Evolutionary conservation across 2,113 vertebrate genomes (phyloP), one percentile per base, ranked within the genome.

Genomic region (Gallinago jamesoni): DNA sequence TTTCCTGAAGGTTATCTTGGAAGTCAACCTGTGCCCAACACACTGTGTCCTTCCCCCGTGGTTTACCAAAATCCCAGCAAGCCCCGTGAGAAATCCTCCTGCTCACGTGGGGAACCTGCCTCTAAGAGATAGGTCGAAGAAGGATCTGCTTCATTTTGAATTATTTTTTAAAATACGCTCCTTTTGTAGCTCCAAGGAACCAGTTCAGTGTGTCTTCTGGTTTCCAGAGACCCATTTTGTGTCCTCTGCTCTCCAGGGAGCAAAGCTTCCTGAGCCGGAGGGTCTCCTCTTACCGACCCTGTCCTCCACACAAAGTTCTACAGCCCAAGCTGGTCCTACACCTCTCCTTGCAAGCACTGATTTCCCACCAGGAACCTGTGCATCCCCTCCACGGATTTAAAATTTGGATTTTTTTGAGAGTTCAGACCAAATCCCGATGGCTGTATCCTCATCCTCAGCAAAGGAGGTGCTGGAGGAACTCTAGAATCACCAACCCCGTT

Each of bases 401-500:
- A 28, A 2, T 62, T 55, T 39, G 10, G 33, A n/a, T 6, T 33
- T 3, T 33, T 77, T 73, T n/a, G 2, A 7, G 7, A 25, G 24
- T 41, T 67, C 33, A 60, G 60, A 67, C 24, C 16, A 47, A 74
- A 67, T 27, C 30, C 37, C 22, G 4, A 39, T 18, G 4, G 7
- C 13, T 35, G 17, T 6, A 15, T 41, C 53, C 10, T 67, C 62
- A 43, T 15, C 45, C 33, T 52, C 89, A 39, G n/a, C 55, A 37
- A 56, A 50, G 63, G 12, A 69, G 48, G 22, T 6, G 63, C 31
- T 57, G n/a, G n/a, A 57, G 22, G 35, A 82, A 37, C 10, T 33
- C 55, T 4, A 33, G 22, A 20, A 1, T 41, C 45, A 21, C 53
- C 27, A 55, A 62, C 14, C 53, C 3, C 3, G 0, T 55, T 14